These are phyloP conservation scores for Pipistrellus pipistrellus DNA, from an alignment of 2,797 vertebrate genomes.

Conservation along the genomic window DNA sequence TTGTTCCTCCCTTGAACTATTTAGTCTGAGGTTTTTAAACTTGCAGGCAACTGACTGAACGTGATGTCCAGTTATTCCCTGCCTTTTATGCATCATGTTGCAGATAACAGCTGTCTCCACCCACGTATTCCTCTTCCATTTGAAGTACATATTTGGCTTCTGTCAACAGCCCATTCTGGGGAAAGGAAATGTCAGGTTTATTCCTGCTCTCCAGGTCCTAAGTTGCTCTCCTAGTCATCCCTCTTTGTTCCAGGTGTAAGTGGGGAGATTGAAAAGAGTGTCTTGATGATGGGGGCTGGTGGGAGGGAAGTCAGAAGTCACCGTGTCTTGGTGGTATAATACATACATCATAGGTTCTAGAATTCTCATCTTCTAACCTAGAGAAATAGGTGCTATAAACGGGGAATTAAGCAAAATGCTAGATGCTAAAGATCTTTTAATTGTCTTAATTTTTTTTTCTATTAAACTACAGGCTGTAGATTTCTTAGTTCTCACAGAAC, in stretches of 20 bases:
- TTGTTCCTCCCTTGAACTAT: slow-evolving; percentile 58
- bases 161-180: slow-evolving; percentile 33
- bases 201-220: slow-evolving; percentile 27
- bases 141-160: slow-evolving; percentile 25
- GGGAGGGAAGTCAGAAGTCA: neutral
- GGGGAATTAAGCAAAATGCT: slow-evolving; percentile 83
- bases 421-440: slow-evolving; percentile 81
- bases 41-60: slow-evolving; percentile 47
- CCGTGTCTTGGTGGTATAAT: neutral
- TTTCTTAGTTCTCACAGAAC: slow-evolving; percentile 82
- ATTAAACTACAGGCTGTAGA: slow-evolving; percentile 71
- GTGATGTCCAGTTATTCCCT: slow-evolving; percentile 52
- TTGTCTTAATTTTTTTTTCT: slow-evolving; percentile 81
- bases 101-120: slow-evolving; percentile 43
- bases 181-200: slow-evolving; percentile 47
- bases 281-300: neutral
- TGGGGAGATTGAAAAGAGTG: neutral
- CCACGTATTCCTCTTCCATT: slow-evolving; percentile 47
- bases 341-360: slow-evolving; percentile 55
- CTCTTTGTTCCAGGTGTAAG: slow-evolving; percentile 25
- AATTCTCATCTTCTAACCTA: slow-evolving; percentile 77
- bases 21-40: slow-evolving; percentile 69
- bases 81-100: slow-evolving; percentile 70
- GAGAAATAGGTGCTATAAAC: slow-evolving; percentile 84
- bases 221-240: neutral